Evolutionary conservation across 2,797 vertebrate genomes (phyloP).

Genomic region (Champsocephalus esox): DNA sequence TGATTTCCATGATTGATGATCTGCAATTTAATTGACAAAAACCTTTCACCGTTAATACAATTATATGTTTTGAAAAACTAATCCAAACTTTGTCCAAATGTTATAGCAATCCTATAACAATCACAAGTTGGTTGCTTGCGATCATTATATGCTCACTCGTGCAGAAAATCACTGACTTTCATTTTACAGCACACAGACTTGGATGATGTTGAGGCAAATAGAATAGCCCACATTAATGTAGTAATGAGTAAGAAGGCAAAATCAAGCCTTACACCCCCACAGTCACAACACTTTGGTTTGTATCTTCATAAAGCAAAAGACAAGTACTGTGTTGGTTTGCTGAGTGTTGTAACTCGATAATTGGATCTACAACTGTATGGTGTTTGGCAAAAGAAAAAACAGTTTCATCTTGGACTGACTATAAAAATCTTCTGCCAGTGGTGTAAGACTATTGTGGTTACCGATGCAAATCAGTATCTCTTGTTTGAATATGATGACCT

Average conservation of each 20-base stretch:
- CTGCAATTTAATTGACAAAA: no score
- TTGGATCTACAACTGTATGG: conserved; percentile 42
- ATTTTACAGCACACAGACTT: conserved; percentile 1
- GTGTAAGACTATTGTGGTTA: conserved; percentile 11
- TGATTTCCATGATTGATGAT: no score
- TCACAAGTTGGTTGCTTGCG: neutral
- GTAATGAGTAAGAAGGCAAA: conserved; percentile 32
- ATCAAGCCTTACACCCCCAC: conserved; percentile 39
- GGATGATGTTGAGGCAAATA: neutral
- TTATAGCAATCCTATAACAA: neutral
- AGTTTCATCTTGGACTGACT: conserved; percentile 30
- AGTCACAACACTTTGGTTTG: conserved; percentile 29
- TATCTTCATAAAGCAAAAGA: conserved; percentile 43
- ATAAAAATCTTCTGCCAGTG: conserved; percentile 18
- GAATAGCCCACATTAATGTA: conserved; percentile 14
- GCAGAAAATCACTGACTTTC: neutral
- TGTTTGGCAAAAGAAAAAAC: conserved; percentile 9
- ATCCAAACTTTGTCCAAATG: neutral
- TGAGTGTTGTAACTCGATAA: conserved; percentile 41
- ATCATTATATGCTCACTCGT: neutral
- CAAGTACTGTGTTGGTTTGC: conserved; percentile 49
- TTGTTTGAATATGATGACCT: conserved; percentile 49
- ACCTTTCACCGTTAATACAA: neutral
- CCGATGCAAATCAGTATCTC: conserved; percentile 38
- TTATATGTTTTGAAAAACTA: neutral